Percentiles rank a stretch among this genome's conserved stretches.
Evolutionary conservation across 2,113 vertebrate genomes (phyloP).

Genomic region (Taxidea taxus): DNA sequence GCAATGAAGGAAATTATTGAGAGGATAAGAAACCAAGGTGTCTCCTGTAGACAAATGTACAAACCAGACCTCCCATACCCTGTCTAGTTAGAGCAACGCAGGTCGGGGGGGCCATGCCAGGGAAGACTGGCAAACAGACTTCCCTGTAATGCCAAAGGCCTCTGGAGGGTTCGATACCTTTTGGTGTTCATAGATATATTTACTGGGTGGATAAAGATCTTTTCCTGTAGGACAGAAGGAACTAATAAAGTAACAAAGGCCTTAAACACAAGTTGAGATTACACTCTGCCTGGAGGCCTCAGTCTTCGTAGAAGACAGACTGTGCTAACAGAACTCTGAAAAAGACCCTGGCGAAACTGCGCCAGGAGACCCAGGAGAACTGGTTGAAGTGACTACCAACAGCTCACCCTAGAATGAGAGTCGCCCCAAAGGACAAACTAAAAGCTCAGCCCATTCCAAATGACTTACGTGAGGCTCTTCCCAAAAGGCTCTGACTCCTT

Average conservation of each 20-base stretch:
- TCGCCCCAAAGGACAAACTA: not conserved
- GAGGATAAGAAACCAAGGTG: not conserved
- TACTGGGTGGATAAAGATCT: not conserved
- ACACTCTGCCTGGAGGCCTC: not conserved
- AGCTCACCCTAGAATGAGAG: not conserved
- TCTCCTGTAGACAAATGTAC: not conserved
- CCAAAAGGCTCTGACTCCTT: not conserved
- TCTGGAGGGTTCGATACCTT: not conserved
- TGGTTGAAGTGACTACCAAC: not conserved
- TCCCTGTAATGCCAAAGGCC: not conserved
- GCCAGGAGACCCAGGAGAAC: not conserved
- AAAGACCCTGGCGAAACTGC: not conserved
- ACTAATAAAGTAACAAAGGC: not conserved
- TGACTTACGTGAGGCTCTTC: not conserved
- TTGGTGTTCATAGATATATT: not conserved
- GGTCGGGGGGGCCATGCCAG: not conserved
- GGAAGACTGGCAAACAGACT: not conserved
- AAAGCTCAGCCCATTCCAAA: not conserved
- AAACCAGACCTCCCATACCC: not conserved
- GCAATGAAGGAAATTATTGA: not conserved
- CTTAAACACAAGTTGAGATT: not conserved
- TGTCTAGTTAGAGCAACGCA: not conserved
- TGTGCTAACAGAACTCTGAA: not conserved
- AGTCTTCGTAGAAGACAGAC: not conserved
- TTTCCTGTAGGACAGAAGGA: not conserved